Percentiles rank a stretch among this genome's conserved stretches.
Conservation (phyloP, 2,888 invertebrate species). For the Lasioglossum oenotherae region DNA sequence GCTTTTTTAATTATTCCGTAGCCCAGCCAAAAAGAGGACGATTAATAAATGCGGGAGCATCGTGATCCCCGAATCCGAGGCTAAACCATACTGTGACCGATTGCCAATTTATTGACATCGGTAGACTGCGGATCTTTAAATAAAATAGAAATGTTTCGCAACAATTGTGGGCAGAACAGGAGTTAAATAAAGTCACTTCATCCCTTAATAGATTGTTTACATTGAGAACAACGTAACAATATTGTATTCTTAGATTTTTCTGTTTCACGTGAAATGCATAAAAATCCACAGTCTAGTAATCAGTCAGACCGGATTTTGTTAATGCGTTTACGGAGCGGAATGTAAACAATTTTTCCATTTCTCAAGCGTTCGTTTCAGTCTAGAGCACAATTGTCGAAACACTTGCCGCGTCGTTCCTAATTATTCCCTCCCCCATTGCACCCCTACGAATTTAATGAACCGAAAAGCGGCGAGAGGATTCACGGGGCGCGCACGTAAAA, state of each 20-base stretch:
- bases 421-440: neutral
- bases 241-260: too few relatives aligned
- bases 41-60: neutral
- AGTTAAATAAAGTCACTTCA: too few relatives aligned
- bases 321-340: neutral
- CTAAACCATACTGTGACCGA: too few relatives aligned
- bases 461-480: conserved; percentile 3
- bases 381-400: neutral
- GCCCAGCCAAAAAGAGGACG: neutral
- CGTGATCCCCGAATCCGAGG: neutral
- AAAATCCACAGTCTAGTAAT: too few relatives aligned
- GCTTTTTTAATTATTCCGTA: neutral
- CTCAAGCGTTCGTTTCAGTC: neutral
- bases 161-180: too few relatives aligned
- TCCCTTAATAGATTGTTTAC: too few relatives aligned
- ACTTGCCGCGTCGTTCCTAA: neutral
- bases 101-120: too few relatives aligned
- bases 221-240: too few relatives aligned
- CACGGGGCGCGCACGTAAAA: neutral
- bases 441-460: neutral
- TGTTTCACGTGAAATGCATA: too few relatives aligned
- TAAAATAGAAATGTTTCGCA: too few relatives aligned
- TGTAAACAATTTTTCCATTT: neutral
- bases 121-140: too few relatives aligned
- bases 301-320: neutral